These are phyloP conservation scores for Samia ricini DNA, from an alignment of 1,140 invertebrate genomes.

Conservation along the genomic window DNA sequence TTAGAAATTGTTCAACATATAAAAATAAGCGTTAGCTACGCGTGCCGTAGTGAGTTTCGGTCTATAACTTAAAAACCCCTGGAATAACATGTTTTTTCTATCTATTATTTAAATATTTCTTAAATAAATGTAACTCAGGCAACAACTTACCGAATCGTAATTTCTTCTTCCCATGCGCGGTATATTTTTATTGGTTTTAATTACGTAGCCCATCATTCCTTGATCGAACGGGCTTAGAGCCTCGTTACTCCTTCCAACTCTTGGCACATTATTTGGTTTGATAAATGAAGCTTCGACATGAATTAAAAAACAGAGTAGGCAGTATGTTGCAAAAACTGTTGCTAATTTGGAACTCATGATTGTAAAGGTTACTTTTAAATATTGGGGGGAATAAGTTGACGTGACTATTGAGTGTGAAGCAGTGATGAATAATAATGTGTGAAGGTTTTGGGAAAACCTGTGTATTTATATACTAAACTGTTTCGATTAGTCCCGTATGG, in stretches of 20 bases:
- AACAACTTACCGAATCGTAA: slow-evolving; percentile 58
- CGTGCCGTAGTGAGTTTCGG: no score
- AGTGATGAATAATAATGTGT: neutral
- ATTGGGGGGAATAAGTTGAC: neutral
- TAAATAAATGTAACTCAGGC: neutral
- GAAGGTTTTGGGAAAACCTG: neutral
- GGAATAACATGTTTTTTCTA: neutral
- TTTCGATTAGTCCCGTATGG: slow-evolving; percentile 50
- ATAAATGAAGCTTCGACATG: slow-evolving; percentile 57
- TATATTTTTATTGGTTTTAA: slow-evolving; percentile 69
- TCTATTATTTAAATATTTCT: neutral
- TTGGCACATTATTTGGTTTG: slow-evolving; percentile 67
- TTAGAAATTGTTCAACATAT: no score
- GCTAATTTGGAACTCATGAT: slow-evolving; percentile 48
- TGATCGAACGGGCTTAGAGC: slow-evolving; percentile 55
- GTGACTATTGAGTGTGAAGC: neutral
- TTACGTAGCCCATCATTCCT: slow-evolving; percentile 60
- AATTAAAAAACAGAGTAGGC: slow-evolving; percentile 44
- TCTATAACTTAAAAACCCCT: neutral
- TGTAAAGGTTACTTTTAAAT: slow-evolving; percentile 42
- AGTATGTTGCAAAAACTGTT: slow-evolving; percentile 38
- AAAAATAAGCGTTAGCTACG: no score
- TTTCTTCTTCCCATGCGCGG: slow-evolving; percentile 67
- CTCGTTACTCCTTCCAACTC: slow-evolving; percentile 67
- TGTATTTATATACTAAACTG: slow-evolving; percentile 35